Conservation (phyloP, 2,888 invertebrate genomes). For the Masnerella sp. region DNA sequence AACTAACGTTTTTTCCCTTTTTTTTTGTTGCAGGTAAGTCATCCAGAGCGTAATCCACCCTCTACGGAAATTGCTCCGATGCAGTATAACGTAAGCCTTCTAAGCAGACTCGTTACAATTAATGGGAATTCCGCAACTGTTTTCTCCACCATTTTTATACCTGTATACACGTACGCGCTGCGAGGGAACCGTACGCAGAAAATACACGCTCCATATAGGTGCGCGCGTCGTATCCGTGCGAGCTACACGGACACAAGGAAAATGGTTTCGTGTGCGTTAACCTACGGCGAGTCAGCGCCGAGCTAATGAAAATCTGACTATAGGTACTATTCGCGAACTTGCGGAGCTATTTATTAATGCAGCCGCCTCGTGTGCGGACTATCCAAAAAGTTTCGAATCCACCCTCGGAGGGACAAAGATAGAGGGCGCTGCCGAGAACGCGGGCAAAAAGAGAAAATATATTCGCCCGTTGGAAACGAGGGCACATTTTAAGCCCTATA, state of each 20-base stretch:
- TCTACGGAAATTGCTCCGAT: conserved; percentile 63
- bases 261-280: conserved; percentile 36
- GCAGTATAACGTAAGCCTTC: conserved; percentile 65
- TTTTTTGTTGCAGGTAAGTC: conserved; percentile 68
- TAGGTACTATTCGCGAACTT: conserved; percentile 60
- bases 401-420: conserved; percentile 23
- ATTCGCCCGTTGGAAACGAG: conserved; percentile 43
- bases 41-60: conserved; percentile 48
- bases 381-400: conserved; percentile 62
- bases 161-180: conserved; percentile 30
- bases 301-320: conserved; percentile 64
- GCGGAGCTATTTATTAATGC: conserved; percentile 65
- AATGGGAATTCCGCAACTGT: conserved; percentile 64
- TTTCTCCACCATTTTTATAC: conserved; percentile 50
- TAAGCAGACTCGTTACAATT: conserved; percentile 67
- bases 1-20: conserved; percentile 34
- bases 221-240: conserved; percentile 12
- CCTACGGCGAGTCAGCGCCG: conserved; percentile 49
- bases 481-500: conserved; percentile 51
- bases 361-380: conserved; percentile 54
- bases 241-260: too few relatives aligned
- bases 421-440: conserved; percentile 20
- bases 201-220: conserved; percentile 17
- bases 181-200: conserved; percentile 39
- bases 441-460: conserved; percentile 20